phyloP scores from a whole-genome alignment of 2,113 vertebrate species.

The Upupa epops region DNA sequence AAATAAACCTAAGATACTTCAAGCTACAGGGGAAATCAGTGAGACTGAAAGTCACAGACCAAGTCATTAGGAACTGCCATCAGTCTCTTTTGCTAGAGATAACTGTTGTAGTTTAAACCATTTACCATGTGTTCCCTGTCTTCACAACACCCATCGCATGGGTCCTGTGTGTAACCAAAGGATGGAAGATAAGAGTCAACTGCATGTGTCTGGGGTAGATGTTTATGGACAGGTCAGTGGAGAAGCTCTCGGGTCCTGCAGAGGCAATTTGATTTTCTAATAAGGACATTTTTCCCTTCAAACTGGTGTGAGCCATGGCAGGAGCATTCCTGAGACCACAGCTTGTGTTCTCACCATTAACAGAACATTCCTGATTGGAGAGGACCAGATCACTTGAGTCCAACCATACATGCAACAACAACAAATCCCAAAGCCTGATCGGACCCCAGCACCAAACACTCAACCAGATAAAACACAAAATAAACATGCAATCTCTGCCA shows the following conservation, averaged over 20 bases:
- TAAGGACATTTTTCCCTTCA: neutral
- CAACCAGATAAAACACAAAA: too few species aligned
- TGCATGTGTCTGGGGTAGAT: neutral
- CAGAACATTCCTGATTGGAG: too few species aligned
- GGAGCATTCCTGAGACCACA: neutral
- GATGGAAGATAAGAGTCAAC: neutral
- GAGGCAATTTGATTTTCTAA: neutral
- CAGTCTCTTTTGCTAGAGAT: neutral
- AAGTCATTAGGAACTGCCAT: neutral
- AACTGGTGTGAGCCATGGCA: neutral
- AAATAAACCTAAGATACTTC: neutral
- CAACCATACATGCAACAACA: too few species aligned
- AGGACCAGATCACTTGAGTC: too few species aligned
- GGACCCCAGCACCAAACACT: too few species aligned
- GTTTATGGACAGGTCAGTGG: neutral
- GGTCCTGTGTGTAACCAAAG: neutral
- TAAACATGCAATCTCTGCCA: too few species aligned
- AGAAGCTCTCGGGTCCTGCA: neutral
- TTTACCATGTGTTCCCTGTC: neutral
- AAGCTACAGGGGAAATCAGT: neutral
- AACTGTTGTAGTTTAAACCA: neutral
- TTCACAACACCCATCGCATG: neutral
- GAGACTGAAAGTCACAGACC: neutral
- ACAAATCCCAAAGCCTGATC: too few species aligned
- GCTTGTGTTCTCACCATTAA: accelerated